Percentiles rank a stretch among this genome's conserved stretches.
Conservation (phyloP, 2,888 invertebrate species). For the Teleiodes luculella region DNA sequence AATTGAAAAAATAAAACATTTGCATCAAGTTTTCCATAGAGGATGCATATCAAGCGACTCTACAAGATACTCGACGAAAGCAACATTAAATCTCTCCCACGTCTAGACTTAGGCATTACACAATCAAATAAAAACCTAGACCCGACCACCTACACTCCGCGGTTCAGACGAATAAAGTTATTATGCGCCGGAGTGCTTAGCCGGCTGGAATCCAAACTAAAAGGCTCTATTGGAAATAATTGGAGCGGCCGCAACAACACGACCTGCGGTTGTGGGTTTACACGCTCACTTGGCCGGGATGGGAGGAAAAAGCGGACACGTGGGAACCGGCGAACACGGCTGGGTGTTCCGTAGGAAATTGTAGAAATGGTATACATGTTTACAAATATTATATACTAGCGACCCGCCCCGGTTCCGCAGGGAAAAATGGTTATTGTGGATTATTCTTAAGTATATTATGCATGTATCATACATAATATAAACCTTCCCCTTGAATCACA, state of each 20-base stretch:
- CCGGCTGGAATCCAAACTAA: conserved; percentile 4
- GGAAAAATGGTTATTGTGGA: too few species aligned
- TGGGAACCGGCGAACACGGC: background rate
- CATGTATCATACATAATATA: too few species aligned
- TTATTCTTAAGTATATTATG: too few species aligned
- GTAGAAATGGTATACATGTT: background rate
- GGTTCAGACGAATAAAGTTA: conserved; percentile 7
- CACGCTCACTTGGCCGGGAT: conserved; percentile 5
- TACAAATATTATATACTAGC: too few species aligned
- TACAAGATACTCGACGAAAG: too few species aligned
- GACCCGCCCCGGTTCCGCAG: too few species aligned
- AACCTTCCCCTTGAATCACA: too few species aligned
- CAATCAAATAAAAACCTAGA: background rate
- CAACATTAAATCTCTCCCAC: too few species aligned
- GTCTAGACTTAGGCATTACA: too few species aligned
- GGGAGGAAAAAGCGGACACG: background rate
- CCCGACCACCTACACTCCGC: conserved; percentile 6
- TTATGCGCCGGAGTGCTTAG: background rate
- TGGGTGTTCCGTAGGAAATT: background rate
- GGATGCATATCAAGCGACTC: too few species aligned
- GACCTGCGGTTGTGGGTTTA: conserved; percentile 10
- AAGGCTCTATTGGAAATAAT: conserved; percentile 13
- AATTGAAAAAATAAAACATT: too few species aligned
- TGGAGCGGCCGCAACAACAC: conserved; percentile 7
- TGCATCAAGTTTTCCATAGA: too few species aligned